A percentile compares a stretch with the other conserved stretches of the same genome.
Conservation (phyloP, 1,140 invertebrate species). For the Euura saliciscinereae region DNA sequence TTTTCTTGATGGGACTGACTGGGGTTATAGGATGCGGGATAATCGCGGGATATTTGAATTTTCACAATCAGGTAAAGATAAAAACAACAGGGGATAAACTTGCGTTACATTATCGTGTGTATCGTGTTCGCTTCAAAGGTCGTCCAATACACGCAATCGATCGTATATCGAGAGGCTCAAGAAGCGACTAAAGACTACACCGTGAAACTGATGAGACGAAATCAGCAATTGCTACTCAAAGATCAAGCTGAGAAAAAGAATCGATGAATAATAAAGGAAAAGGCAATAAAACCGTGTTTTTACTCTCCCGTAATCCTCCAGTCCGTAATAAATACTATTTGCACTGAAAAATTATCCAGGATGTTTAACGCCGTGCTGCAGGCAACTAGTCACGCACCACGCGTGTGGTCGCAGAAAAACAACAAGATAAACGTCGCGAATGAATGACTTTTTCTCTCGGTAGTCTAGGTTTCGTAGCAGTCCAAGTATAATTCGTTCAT, state of each 20-base stretch:
- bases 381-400: too few species aligned
- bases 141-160: constrained; percentile 34
- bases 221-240: constrained; percentile 27
- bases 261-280: too few species aligned
- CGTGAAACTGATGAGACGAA: constrained; percentile 21
- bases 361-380: too few species aligned
- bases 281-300: too few species aligned
- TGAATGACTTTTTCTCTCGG: too few species aligned
- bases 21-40: constrained; percentile 32
- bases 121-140: constrained; percentile 27
- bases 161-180: constrained; percentile 29
- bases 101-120: neutral
- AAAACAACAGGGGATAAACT: neutral
- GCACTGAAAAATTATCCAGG: too few species aligned
- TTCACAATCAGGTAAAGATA: constrained; percentile 31
- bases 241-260: constrained; percentile 30
- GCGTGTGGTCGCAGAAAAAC: too few species aligned
- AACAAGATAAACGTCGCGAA: too few species aligned
- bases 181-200: constrained; percentile 27
- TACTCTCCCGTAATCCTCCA: too few species aligned
- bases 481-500: too few species aligned
- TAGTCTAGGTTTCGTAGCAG: too few species aligned
- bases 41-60: constrained; percentile 29
- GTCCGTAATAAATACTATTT: too few species aligned
- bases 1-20: constrained; percentile 27